These are phyloP conservation scores for Unio delphinus DNA, from an alignment of 2,888 invertebrate genomes.

Conservation along the genomic window DNA sequence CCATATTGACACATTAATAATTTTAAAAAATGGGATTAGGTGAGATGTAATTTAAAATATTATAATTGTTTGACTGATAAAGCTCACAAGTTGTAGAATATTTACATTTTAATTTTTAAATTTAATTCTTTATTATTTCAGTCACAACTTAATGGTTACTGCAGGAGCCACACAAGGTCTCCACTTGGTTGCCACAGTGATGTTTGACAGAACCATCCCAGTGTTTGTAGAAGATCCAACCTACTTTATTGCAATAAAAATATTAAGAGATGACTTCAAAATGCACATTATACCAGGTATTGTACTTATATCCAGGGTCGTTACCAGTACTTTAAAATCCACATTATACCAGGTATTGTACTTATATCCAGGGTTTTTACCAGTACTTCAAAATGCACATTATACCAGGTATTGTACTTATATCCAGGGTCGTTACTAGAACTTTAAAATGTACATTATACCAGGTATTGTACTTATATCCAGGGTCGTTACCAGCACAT, in stretches of 20 bases:
- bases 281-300: constrained; percentile 74
- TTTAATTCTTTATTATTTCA: constrained; percentile 49
- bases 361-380: too few relatives aligned
- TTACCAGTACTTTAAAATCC: background rate
- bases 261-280: constrained; percentile 75
- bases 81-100: background rate
- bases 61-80: too few relatives aligned
- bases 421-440: too few relatives aligned
- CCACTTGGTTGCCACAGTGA: constrained; percentile 75
- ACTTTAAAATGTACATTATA: too few relatives aligned
- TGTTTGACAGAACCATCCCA: constrained; percentile 74
- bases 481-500: too few relatives aligned
- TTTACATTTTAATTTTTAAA: background rate
- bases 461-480: too few relatives aligned
- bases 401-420: too few relatives aligned
- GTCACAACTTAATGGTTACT: constrained; percentile 76
- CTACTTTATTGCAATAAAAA: constrained; percentile 77
- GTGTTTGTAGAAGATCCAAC: constrained; percentile 80
- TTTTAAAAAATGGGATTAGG: too few relatives aligned
- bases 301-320: background rate
- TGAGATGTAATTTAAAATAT: too few relatives aligned
- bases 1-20: too few relatives aligned
- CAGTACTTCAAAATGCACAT: too few relatives aligned
- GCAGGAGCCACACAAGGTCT: constrained; percentile 78
- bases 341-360: too few relatives aligned